Conservation (phyloP, 2,113 vertebrate species). For the Mellivora capensis region DNA sequence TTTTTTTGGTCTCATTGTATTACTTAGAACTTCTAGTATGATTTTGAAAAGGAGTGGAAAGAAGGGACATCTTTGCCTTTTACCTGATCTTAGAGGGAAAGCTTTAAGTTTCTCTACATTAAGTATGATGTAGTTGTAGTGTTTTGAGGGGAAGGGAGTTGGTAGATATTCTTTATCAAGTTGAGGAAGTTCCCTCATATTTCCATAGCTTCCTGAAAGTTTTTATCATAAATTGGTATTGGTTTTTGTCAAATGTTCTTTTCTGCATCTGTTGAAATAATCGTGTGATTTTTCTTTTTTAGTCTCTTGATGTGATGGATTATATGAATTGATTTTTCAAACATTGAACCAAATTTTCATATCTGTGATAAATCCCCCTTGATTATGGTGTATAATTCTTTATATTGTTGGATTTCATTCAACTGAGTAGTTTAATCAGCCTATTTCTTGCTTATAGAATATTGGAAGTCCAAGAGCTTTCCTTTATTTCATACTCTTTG, state of each 20-base stretch:
- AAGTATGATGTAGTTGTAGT: too few relatives aligned
- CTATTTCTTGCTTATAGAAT: not conserved
- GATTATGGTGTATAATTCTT: not conserved
- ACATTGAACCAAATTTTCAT: not conserved
- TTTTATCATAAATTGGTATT: not conserved
- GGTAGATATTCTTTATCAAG: not conserved
- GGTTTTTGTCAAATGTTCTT: not conserved
- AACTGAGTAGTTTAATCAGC: not conserved
- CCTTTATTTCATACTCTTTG: not conserved
- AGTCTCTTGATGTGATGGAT: not conserved
- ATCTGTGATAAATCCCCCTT: not conserved
- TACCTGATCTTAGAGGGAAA: not conserved
- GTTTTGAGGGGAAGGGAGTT: too few relatives aligned
- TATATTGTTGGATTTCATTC: not conserved
- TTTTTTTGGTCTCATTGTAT: not conserved
- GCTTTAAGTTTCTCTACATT: not conserved
- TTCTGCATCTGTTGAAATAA: not conserved
- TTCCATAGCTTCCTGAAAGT: not conserved
- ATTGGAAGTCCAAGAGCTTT: not conserved
- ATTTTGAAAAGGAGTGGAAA: not conserved
- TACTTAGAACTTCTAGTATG: not conserved
- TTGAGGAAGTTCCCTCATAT: not conserved
- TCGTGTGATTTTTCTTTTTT: not conserved
- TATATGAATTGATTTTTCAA: not conserved
- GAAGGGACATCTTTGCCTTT: not conserved